Evolutionary conservation across 37 sponge, comb jelly and placozoan genomes (phyloP).

Genomic region (Ephydatia muelleri): DNA sequence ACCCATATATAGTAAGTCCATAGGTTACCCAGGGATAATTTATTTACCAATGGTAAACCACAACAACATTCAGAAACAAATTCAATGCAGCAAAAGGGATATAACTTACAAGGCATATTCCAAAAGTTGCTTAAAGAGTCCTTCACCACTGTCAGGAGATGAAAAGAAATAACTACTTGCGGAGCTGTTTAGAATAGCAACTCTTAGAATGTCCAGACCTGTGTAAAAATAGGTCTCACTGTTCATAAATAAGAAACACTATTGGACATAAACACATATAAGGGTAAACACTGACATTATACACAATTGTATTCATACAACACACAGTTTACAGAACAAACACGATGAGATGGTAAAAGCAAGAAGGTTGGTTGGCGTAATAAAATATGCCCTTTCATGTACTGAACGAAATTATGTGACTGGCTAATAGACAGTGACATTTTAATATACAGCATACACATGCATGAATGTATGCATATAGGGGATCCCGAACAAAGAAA

Average conservation of each 20-base stretch:
- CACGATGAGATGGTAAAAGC: not conserved
- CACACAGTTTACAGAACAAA: not conserved
- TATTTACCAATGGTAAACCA: no score
- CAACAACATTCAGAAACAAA: not conserved
- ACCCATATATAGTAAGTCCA: no score
- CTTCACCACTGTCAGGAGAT: slow-evolving; percentile 18
- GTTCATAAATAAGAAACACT: not conserved
- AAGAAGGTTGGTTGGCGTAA: not conserved
- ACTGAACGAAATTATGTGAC: not conserved
- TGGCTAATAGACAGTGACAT: not conserved
- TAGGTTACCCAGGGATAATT: no score
- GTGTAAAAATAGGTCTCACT: not conserved
- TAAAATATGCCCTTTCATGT: no score
- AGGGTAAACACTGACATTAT: not conserved
- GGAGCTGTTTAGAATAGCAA: slow-evolving; percentile 19
- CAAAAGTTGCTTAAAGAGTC: slow-evolving; percentile 9
- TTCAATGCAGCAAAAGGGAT: no score
- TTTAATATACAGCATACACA: not conserved
- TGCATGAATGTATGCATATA: not conserved
- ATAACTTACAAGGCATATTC: slow-evolving; percentile 30
- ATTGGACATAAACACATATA: not conserved
- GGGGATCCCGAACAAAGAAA: no score
- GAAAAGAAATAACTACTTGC: slow-evolving; percentile 26
- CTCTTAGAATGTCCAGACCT: slow-evolving; percentile 58
- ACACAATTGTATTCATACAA: not conserved